Base-by-base conservation (phyloP, 1,140 invertebrate genomes). In the Drosophila eugracilis region DNA sequence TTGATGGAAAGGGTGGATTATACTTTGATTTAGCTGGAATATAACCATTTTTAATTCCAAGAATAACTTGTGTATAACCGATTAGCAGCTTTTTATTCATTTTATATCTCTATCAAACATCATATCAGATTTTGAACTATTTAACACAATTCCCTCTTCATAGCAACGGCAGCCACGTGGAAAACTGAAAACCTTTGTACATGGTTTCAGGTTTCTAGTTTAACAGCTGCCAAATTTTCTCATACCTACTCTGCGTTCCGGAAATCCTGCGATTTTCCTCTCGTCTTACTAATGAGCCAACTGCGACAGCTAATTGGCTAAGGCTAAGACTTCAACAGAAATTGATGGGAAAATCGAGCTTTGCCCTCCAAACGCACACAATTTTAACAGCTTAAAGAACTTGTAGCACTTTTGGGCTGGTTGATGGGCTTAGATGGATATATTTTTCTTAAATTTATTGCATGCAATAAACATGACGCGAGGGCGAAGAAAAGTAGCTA, bases 291-390 rank as follows among this genome's bases (percentile, higher is more conserved):
- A 78, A 78, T 78, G 66, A 76, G 66, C 54, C 59, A 39, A 57
- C 49, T 59, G 54, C 47, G 54, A 39, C 52, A 24, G 53, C 63
- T 74, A 74, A 74, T 70, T 75, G 58, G 45, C 42, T 37, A 32
- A 53, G 48, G 42, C 55, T 47, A n/a, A 60, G 52, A 55, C 55
- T 55, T 65, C 59, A 73, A 78, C 53, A 22, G 53, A 77, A 78
- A 76, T 66, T 63, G 57, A 73, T 76, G 69, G 62, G 62, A 69
- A 78, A 73, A 63, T 73, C 66, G 67, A 76, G 50, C 58, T 59
- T 59, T 60, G 32, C 36, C 44, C 17, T 17, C 1, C 17, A 39
- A 19, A 1, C 6, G 3, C 37, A 12, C 15, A 3, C 4, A 4
- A 39, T 62, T 37, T 49, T 15, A 32, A n/a, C 1, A 24, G 26